Conservation (phyloP, 2,888 invertebrate species). For the Cosmopolites sordidus region DNA sequence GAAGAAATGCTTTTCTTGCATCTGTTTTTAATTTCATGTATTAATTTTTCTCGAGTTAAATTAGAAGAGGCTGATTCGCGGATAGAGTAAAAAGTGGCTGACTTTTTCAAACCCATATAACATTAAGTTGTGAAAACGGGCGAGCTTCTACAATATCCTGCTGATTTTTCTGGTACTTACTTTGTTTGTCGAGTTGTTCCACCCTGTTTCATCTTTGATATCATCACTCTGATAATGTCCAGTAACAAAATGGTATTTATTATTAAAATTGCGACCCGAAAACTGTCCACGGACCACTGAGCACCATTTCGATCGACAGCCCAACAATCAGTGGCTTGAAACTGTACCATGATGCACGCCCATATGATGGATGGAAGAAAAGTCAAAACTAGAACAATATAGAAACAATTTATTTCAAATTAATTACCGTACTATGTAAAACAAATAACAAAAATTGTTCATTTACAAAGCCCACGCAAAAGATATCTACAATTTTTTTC, state of each 20-base stretch:
- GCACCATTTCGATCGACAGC: constrained; percentile 53
- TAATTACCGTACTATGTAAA: neutral
- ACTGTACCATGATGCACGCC: constrained; percentile 52
- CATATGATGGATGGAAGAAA: constrained; percentile 55
- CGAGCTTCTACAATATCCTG: too few species aligned
- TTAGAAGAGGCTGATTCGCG: too few species aligned
- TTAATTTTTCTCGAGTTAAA: too few species aligned
- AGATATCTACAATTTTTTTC: too few species aligned
- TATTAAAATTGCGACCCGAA: constrained; percentile 54
- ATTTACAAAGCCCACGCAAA: too few species aligned
- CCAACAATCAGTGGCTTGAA: constrained; percentile 59
- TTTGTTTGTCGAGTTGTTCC: constrained; percentile 49
- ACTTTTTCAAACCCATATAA: too few species aligned
- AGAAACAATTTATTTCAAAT: neutral
- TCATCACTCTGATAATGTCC: constrained; percentile 62
- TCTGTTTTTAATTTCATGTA: too few species aligned
- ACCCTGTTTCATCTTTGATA: constrained; percentile 59
- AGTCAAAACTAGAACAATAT: constrained; percentile 43
- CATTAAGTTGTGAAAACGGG: too few species aligned
- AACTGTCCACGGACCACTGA: constrained; percentile 61
- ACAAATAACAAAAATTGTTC: too few species aligned
- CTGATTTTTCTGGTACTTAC: constrained; percentile 29
- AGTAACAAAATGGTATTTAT: constrained; percentile 58
- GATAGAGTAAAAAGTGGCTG: too few species aligned
- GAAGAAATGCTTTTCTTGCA: too few species aligned